These are phyloP conservation scores for Oncorhynchus clarkii DNA, from an alignment of 2,113 vertebrate species.

Conservation along the genomic window DNA sequence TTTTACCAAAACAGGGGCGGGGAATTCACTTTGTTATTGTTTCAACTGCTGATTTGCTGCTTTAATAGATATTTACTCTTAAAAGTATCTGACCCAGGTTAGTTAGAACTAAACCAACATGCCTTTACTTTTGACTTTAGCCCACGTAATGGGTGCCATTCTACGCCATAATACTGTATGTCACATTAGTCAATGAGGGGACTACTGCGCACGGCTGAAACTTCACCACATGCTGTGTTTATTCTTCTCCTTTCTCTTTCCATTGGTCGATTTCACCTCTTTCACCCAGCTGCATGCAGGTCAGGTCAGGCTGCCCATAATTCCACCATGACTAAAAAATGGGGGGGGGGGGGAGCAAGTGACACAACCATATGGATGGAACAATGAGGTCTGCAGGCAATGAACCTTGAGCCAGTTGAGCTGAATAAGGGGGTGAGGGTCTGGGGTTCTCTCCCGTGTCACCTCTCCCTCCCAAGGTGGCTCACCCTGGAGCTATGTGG, in stretches of 20 bases:
- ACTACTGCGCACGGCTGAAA: conserved; percentile 24
- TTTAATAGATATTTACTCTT: too few species aligned
- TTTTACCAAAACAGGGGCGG: too few species aligned
- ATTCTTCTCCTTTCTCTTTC: conserved; percentile 28
- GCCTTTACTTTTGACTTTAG: conserved; percentile 3
- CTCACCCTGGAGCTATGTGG: conserved; percentile 42
- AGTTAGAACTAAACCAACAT: neutral
- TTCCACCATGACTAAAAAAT: conserved; percentile 44
- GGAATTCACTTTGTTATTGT: too few species aligned
- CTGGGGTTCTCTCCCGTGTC: neutral
- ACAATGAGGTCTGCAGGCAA: conserved; percentile 49
- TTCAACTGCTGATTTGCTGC: too few species aligned
- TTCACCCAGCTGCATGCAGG: conserved; percentile 26
- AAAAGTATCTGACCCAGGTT: neutral
- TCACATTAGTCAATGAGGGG: conserved; percentile 33
- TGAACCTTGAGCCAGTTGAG: conserved; percentile 71
- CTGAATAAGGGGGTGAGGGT: neutral
- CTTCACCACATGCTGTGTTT: conserved; percentile 29
- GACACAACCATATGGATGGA: conserved; percentile 75
- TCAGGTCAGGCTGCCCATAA: conserved; percentile 33
- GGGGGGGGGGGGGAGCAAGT: neutral
- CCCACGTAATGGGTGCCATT: conserved; percentile 15
- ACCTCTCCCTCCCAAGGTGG: conserved; percentile 12
- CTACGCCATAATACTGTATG: conserved; percentile 21
- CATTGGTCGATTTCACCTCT: conserved; percentile 33